Evolutionary conservation across 1,140 invertebrate species (phyloP).

Genomic region (Eriosoma lanigerum): DNA sequence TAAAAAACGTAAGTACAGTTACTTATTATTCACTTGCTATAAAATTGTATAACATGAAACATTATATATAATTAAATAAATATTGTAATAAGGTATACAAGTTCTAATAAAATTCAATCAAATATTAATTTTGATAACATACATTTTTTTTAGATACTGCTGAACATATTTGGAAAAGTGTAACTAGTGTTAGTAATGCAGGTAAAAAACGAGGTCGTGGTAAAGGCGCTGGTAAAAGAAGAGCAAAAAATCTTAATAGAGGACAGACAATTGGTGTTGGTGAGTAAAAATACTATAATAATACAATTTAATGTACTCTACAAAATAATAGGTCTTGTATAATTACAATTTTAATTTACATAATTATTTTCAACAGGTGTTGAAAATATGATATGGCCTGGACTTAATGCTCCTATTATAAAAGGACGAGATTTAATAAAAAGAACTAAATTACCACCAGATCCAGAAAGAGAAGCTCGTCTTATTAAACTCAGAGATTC

Average conservation of each 20-base stretch:
- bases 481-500: slow-evolving; percentile 72
- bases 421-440: slow-evolving; percentile 74
- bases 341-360: too few species aligned
- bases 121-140: background rate
- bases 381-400: slow-evolving; percentile 86
- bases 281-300: slow-evolving; percentile 55
- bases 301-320: too few species aligned
- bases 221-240: slow-evolving; percentile 72
- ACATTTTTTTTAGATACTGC: slow-evolving; percentile 68
- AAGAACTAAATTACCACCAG: slow-evolving; percentile 70
- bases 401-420: slow-evolving; percentile 80
- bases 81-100: background rate
- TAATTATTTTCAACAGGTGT: slow-evolving; percentile 62
- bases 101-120: background rate
- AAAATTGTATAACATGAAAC: background rate
- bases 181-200: slow-evolving; percentile 93
- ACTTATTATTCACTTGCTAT: background rate
- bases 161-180: slow-evolving; percentile 88
- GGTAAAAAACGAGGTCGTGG: slow-evolving; percentile 91
- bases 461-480: slow-evolving; percentile 71
- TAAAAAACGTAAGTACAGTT: slow-evolving; percentile 32
- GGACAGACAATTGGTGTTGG: slow-evolving; percentile 89
- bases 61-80: background rate
- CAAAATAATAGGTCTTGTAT: too few species aligned
- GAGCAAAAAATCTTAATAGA: slow-evolving; percentile 81